Evolutionary conservation across 1,140 invertebrate species (phyloP).

Genomic region (Samia ricini): DNA sequence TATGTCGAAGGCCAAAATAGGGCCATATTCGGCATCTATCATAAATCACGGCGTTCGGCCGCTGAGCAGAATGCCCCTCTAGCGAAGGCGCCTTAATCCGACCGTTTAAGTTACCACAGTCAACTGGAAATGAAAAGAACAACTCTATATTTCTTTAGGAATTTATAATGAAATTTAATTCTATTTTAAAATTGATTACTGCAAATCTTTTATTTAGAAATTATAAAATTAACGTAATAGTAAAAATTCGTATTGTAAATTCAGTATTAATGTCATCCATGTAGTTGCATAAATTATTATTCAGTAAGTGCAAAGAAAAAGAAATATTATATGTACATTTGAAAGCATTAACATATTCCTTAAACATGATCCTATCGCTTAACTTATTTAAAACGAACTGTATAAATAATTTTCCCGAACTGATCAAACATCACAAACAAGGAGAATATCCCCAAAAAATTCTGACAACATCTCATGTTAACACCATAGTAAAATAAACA

Average conservation of each 20-base stretch:
- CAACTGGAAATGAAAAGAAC: not conserved
- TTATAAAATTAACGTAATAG: no score
- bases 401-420: not conserved
- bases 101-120: not conserved
- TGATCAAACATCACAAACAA: slow-evolving; percentile 6
- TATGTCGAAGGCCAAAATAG: slow-evolving; percentile 40
- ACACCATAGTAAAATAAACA: slow-evolving; percentile 58
- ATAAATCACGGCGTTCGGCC: slow-evolving; percentile 38
- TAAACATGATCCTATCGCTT: no score
- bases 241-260: no score
- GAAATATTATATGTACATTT: no score
- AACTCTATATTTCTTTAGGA: not conserved
- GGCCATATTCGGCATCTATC: slow-evolving; percentile 32
- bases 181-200: no score
- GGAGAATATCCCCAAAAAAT: slow-evolving; percentile 26
- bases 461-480: slow-evolving; percentile 45
- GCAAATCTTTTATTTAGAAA: no score
- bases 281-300: no score
- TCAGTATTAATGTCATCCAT: no score
- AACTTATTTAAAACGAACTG: not conserved
- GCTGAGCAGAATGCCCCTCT: slow-evolving; percentile 15
- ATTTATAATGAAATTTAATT: not conserved
- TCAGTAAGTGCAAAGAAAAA: no score
- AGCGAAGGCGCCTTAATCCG: not conserved
- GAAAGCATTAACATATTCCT: no score